Percentiles rank a stretch among this genome's conserved stretches.
Conservation (phyloP, 2,113 vertebrate genomes). For the Poicephalus gulielmi region DNA sequence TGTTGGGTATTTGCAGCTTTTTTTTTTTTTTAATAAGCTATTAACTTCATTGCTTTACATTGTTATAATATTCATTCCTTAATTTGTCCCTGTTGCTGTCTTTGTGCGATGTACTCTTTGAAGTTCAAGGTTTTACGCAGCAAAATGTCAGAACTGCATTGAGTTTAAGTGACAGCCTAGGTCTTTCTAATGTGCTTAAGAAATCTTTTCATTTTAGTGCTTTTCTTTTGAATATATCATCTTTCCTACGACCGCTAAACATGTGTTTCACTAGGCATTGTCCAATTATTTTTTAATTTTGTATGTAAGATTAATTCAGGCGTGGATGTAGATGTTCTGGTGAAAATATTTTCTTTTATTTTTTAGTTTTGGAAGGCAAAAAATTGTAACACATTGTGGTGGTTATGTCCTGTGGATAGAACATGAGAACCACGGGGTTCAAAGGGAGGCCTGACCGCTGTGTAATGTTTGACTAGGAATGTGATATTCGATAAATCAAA, state of each 20-base stretch:
- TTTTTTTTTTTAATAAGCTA: neutral
- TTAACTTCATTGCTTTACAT: neutral
- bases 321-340: neutral
- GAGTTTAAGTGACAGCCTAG: slow-evolving; percentile 16
- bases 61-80: neutral
- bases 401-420: neutral
- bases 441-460: neutral
- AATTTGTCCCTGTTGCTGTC: neutral
- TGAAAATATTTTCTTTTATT: neutral
- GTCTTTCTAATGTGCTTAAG: slow-evolving; percentile 1
- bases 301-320: neutral
- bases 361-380: neutral
- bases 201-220: neutral
- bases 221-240: neutral
- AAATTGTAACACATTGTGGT: neutral
- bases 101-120: slow-evolving; percentile 15
- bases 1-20: neutral
- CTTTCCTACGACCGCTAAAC: neutral
- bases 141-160: slow-evolving; percentile 2
- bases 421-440: neutral
- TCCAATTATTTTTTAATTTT: neutral
- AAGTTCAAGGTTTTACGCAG: slow-evolving; percentile 25
- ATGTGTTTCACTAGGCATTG: neutral
- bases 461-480: neutral
- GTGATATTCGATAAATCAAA: neutral